A percentile compares a stretch with the other conserved stretches of the same genome.
Evolutionary conservation across 2,797 vertebrate species (phyloP).

Genomic region (Lithobates sylvaticus): DNA sequence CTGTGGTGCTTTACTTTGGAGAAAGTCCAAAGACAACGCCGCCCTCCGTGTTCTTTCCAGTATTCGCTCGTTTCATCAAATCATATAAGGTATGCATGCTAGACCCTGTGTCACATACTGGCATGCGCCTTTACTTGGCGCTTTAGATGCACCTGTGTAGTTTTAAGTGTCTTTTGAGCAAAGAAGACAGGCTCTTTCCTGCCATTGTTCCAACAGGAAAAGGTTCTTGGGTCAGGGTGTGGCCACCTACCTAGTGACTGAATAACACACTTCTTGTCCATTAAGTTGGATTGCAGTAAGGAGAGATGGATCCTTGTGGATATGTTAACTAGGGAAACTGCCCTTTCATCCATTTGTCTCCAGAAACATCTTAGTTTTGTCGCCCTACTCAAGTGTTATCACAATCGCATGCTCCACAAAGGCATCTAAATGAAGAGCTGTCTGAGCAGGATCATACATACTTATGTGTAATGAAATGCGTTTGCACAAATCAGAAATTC

Average conservation of each 20-base stretch:
- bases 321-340: not conserved
- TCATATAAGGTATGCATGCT: conserved; percentile 89
- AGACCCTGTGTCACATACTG: not conserved
- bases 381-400: too few species aligned
- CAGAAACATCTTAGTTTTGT: too few species aligned
- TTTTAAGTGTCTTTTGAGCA: conserved; percentile 15
- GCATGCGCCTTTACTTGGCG: not conserved
- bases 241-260: conserved; percentile 12
- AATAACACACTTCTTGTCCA: not conserved
- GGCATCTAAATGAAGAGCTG: too few species aligned
- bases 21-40: conserved; percentile 96
- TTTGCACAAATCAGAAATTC: too few species aligned
- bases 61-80: conserved; percentile 95
- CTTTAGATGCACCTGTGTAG: conserved; percentile 34
- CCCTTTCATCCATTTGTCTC: not conserved
- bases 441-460: too few species aligned
- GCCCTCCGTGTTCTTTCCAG: conserved; percentile 95
- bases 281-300: not conserved
- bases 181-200: conserved; percentile 67
- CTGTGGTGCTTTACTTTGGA: conserved; percentile 94
- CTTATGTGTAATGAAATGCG: too few species aligned
- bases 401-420: too few species aligned
- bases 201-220: conserved; percentile 71
- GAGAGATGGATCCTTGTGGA: not conserved
- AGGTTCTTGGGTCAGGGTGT: conserved; percentile 45